Evolutionary conservation across 2,888 invertebrate genomes (phyloP).

Genomic region (Pherbina coryleti): DNA sequence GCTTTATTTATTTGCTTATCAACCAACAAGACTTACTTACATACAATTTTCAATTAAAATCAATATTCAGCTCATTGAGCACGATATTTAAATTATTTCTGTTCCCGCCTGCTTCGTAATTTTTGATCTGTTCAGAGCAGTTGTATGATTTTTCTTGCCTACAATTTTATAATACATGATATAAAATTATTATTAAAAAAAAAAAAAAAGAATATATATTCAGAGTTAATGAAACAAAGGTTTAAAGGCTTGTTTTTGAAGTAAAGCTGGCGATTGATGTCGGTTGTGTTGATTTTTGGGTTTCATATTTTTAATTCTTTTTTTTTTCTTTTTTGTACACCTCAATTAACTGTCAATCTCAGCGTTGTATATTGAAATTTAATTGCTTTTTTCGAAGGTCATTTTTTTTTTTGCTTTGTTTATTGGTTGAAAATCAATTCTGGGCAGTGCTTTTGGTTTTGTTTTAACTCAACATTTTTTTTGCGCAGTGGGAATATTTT

Average conservation of each 20-base stretch:
- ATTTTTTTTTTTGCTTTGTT: neutral
- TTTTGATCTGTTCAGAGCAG: no score
- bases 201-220: neutral
- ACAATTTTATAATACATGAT: no score
- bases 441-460: neutral
- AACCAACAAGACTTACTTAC: no score
- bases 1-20: no score
- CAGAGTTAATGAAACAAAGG: neutral
- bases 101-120: no score
- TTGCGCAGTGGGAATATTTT: neutral
- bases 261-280: neutral
- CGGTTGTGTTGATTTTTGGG: neutral
- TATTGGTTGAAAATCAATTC: neutral
- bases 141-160: no score
- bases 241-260: no score
- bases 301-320: neutral
- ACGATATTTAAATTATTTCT: no score
- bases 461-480: no score
- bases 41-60: no score
- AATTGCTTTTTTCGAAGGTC: neutral
- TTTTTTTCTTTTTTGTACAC: neutral
- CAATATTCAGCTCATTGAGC: no score
- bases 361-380: conserved; percentile 8
- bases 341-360: conserved; percentile 12
- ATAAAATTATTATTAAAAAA: neutral